A percentile compares a stretch with the other conserved stretches of the same genome.
Conservation (phyloP, 2,113 vertebrate species). For the Heterocephalus glaber region DNA sequence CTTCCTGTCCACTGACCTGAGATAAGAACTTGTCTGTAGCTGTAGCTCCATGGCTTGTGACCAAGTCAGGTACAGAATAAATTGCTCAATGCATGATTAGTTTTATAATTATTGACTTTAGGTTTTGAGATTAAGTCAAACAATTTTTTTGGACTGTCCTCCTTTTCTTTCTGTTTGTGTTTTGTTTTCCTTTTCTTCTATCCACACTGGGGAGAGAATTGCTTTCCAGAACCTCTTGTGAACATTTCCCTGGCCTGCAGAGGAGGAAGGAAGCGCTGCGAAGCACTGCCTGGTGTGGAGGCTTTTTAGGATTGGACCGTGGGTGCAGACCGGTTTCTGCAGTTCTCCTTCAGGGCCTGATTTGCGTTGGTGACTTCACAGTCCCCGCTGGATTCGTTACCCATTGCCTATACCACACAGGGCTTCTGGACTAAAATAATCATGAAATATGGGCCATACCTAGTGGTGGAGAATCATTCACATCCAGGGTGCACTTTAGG, state of each 20-base stretch:
- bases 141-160: not conserved
- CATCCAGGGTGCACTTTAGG: not conserved
- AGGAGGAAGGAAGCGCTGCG: not conserved
- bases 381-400: not conserved
- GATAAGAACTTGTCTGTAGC: not conserved
- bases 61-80: not conserved
- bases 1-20: rapidly evolving
- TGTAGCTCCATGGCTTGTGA: not conserved
- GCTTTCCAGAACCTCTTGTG: not conserved
- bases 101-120: not conserved
- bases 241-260: not conserved
- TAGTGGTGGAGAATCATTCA: not conserved
- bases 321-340: not conserved
- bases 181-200: not conserved
- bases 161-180: not conserved
- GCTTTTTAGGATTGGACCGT: not conserved
- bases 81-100: not conserved
- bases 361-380: not conserved
- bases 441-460: not conserved
- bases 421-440: not conserved
- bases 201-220: not conserved
- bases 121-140: not conserved
- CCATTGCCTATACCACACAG: not conserved
- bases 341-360: not conserved
- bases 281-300: not conserved